Conservation (phyloP, 1,140 invertebrate genomes). For the Meteorus sp. region DNA sequence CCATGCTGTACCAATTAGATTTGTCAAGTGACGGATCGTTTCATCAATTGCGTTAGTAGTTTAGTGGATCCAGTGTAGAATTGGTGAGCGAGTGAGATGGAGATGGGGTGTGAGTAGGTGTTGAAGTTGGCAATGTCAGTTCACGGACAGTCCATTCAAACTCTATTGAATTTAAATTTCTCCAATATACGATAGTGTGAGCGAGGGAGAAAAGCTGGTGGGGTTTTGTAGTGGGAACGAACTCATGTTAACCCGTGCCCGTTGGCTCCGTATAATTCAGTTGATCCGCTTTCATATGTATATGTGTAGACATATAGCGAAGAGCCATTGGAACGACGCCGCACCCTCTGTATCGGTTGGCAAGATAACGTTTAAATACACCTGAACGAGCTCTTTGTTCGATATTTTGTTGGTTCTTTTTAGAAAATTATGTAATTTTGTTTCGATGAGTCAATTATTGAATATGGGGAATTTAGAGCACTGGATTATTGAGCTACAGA, state of each 20-base stretch:
- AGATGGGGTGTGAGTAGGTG: too few relatives aligned
- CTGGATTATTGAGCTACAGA: too few relatives aligned
- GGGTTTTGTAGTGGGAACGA: not conserved
- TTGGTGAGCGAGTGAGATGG: not conserved
- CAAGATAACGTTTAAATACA: slow-evolving; percentile 21
- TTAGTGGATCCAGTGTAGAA: not conserved
- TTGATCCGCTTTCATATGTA: slow-evolving; percentile 30
- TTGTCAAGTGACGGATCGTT: not conserved
- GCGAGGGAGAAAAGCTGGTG: too few relatives aligned
- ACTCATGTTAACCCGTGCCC: not conserved
- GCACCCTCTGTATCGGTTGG: not conserved
- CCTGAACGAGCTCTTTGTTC: not conserved
- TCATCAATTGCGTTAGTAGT: not conserved
- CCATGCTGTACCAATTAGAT: not conserved
- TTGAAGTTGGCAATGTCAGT: slow-evolving; percentile 22
- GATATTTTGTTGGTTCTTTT: not conserved
- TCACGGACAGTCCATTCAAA: slow-evolving; percentile 16
- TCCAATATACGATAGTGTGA: slow-evolving; percentile 32
- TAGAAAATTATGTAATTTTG: too few relatives aligned
- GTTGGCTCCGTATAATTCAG: slow-evolving; percentile 32
- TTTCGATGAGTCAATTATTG: too few relatives aligned
- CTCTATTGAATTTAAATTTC: slow-evolving; percentile 46
- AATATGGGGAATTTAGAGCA: too few relatives aligned
- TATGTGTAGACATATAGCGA: not conserved
- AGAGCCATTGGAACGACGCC: not conserved